Evolutionary conservation across 2,113 vertebrate species (phyloP), one percentile per base, ranked within the genome.

Genomic region (Cephalopholis sonnerati): DNA sequence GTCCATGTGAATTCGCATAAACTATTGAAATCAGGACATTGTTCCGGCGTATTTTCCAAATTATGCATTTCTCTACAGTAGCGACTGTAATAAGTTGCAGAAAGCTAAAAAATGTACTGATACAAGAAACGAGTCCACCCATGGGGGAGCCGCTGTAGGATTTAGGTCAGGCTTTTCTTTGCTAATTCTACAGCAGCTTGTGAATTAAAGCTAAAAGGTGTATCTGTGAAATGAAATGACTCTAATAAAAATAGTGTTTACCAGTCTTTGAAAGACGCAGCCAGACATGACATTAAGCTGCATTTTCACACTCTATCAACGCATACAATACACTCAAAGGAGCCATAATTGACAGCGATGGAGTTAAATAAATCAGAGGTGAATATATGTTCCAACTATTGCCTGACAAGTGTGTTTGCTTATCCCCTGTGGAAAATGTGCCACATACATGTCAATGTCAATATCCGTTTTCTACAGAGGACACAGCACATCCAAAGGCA

Each of bases 1-100:
- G 92, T 92, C 91, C 86, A 65, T 80, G 91, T 88, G 92, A 93
- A 93, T 93, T 92, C 76, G 15, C 75, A 87, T 86, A 95, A 94
- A 94, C 89, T 92, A 90, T 85, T 55, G 84, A 90, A 92, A 92
- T 91, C 86, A 63, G 86, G 85, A 86, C 85, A 86, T 90, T 94
- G 83, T 92, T 90, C 75, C 9, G 67, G 64, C 82, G 36, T 87
- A 81, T 89, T 84, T 90, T 71, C 65, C 68, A 74, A 88, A 90
- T 87, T 77, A 86, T 86, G 79, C 80, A 83, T 90, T 91, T 91
- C 77, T 85, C 77, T 50, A 84, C 85, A 88, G 88, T 67, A 41
- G 81, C 27, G 75, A 83, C 69, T 85, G 66, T 81, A 89, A 86
- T 89, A 88, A 85, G 86, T 87, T 82, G 80, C 84, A 80, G 79